phyloP scores from a whole-genome alignment of 30 jellyfish, hydroid and myxozoan genomes.

The Hydractinia echinata region DNA sequence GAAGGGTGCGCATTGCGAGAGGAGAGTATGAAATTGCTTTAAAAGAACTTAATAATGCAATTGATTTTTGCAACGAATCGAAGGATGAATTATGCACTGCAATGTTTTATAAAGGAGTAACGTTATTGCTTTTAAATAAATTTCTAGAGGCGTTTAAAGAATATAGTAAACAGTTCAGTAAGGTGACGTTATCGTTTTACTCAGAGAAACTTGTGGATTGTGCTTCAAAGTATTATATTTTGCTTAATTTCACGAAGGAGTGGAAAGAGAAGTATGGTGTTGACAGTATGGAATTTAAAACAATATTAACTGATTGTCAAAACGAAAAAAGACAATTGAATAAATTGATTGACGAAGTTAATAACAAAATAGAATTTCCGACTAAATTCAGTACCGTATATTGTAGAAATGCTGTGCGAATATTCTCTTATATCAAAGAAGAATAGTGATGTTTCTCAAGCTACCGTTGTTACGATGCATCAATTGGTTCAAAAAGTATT shows the following conservation, averaged over 20 bases:
- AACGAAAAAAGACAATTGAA: neutral
- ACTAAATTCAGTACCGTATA: neutral
- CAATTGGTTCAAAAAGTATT: slow-evolving; percentile 1
- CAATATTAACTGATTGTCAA: neutral
- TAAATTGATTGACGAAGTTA: too few species aligned
- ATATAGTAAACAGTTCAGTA: too few species aligned
- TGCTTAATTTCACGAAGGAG: neutral
- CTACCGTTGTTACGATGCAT: neutral
- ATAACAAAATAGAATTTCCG: too few species aligned
- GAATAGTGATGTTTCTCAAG: neutral
- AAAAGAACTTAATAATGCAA: slow-evolving; percentile 19
- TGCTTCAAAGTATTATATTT: too few species aligned
- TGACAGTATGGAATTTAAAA: neutral
- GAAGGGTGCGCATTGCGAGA: too few species aligned
- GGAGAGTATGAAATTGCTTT: slow-evolving; percentile 10
- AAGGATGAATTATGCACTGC: slow-evolving; percentile 13
- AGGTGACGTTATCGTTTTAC: too few species aligned
- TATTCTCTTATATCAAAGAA: neutral
- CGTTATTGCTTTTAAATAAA: slow-evolving; percentile 18
- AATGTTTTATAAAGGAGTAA: slow-evolving; percentile 30
- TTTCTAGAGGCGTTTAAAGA: slow-evolving; percentile 17
- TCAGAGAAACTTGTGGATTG: too few species aligned
- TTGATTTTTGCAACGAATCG: neutral
- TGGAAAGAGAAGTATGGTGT: neutral
- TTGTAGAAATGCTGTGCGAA: neutral